These are phyloP conservation scores for Melanchra persicariae DNA, from an alignment of 2,888 invertebrate species.

Conservation along the genomic window DNA sequence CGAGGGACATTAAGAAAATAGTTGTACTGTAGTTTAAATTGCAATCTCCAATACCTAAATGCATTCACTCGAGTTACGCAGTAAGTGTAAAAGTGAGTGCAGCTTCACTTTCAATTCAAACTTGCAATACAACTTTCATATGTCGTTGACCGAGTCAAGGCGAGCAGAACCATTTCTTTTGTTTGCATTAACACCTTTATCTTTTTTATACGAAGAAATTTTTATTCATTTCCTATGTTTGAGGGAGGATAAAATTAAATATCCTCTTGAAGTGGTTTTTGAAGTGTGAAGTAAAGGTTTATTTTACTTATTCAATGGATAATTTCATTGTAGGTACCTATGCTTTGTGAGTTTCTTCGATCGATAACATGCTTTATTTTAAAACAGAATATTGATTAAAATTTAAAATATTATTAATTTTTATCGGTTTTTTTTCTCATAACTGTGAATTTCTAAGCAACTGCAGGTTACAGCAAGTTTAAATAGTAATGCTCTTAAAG, in stretches of 20 bases:
- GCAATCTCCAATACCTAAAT: slow-evolving; percentile 1
- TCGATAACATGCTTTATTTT: background rate
- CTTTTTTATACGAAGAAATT: slow-evolving; percentile 17
- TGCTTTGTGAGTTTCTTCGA: background rate
- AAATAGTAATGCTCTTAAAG: too few species aligned
- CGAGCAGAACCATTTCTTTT: slow-evolving; percentile 40
- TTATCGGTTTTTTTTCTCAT: too few species aligned
- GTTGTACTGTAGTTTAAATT: background rate
- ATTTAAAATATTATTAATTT: too few species aligned
- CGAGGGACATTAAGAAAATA: too few species aligned
- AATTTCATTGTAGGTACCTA: background rate
- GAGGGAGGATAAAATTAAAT: background rate
- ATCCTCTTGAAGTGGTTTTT: slow-evolving; percentile 1
- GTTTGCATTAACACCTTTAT: slow-evolving; percentile 32
- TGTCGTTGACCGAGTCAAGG: slow-evolving; percentile 50
- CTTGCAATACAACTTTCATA: slow-evolving; percentile 50
- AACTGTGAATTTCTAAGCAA: too few species aligned
- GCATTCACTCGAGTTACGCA: slow-evolving; percentile 34
- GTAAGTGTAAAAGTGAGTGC: slow-evolving; percentile 30
- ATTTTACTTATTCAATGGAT: slow-evolving; percentile 1
- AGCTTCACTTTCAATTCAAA: slow-evolving; percentile 44
- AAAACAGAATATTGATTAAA: too few species aligned
- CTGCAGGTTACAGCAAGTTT: too few species aligned
- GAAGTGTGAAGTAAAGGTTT: background rate
- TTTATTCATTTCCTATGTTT: slow-evolving; percentile 21